Evolutionary conservation across 2,888 invertebrate species (phyloP), one percentile per base, ranked within the genome.

Genomic region (Syritta pipiens): DNA sequence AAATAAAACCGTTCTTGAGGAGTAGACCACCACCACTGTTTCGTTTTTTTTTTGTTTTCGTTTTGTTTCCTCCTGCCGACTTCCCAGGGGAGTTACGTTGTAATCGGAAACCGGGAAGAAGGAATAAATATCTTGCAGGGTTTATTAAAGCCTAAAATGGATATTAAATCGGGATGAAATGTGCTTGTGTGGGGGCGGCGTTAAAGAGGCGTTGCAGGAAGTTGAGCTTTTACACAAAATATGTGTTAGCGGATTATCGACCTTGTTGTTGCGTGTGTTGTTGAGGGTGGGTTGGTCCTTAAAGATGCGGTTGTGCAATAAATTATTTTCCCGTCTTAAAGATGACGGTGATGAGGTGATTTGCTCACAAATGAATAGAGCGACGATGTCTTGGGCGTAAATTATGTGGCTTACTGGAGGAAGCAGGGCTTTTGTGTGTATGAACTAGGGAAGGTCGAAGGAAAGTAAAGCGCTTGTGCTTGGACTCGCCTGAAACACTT

Each of bases 81-180:
- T 26, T 12, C 51, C 40, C 26, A 9, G 10, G 60, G 60, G 60
- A 48, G 9, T 26, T 48, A 17, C 10, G 10, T 12, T 48, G 14
- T 26, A 19, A 37, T 17, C 48, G 9, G 17, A 19, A 37, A 26
- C 19, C 26, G 17, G 35, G 10, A 24, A 14, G 12, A 12, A 24
- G 62, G 35, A 48, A 40, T 62, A 49, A 62, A 49, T 49, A 37
- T 28, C 20, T 28, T 19, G 12, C 14, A 4, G 37, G 14, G 37
- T 40, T 37, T 37, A 19, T 62, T 37, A 49, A 62, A 28, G 20
- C 28, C 37, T 40, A 17, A 40, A 40, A 62, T 62, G 37, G 26
- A 37, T 26, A 37, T 40, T 49, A 46, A 37, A 49, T 40, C 9
- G 26, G 37, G 26, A 49, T 28, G 20, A n/a, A 14, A 19, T 7